These are phyloP conservation scores for Amphiura filiformis DNA, from an alignment of 35 echinoderm and acorn worm genomes.

Conservation along the genomic window DNA sequence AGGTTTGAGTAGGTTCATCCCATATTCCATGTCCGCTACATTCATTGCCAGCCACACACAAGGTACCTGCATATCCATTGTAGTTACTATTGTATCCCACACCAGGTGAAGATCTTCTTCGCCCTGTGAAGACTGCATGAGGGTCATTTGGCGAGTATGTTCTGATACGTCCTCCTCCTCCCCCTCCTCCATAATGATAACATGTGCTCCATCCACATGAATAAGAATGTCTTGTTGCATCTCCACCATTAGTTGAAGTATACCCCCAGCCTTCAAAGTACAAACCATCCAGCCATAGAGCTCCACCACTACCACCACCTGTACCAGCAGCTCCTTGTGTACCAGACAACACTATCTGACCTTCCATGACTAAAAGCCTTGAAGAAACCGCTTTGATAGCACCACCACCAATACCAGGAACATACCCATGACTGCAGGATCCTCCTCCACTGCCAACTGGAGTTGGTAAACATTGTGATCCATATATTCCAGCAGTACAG, in stretches of 20 bases:
- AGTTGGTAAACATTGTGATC: slow-evolving; percentile 36
- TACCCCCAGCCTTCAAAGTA: slow-evolving; percentile 73
- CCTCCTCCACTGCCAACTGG: slow-evolving; percentile 77
- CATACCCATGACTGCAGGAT: background rate
- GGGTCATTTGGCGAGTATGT: slow-evolving; percentile 49
- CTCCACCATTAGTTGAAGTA: slow-evolving; percentile 43
- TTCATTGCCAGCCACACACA: slow-evolving; percentile 33
- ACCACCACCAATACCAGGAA: slow-evolving; percentile 59
- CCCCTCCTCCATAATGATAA: slow-evolving; percentile 60
- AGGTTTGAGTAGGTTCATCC: slow-evolving; percentile 11
- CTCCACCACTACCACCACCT: slow-evolving; percentile 81
- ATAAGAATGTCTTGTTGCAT: slow-evolving; percentile 15
- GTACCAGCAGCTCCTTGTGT: background rate
- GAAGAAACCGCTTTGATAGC: slow-evolving; percentile 43
- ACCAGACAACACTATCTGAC: slow-evolving; percentile 37
- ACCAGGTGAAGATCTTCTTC: slow-evolving; percentile 9
- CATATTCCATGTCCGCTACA: slow-evolving; percentile 72
- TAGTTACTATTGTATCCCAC: background rate
- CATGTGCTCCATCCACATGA: background rate
- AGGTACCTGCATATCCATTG: slow-evolving; percentile 29
- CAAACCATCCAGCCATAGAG: slow-evolving; percentile 74
- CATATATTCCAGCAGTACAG: slow-evolving; percentile 33
- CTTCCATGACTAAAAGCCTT: slow-evolving; percentile 48
- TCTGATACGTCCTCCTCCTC: slow-evolving; percentile 60
- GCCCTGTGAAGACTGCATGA: slow-evolving; percentile 16